Conservation (phyloP, 1,140 invertebrate genomes). For the Nebria ingens region DNA sequence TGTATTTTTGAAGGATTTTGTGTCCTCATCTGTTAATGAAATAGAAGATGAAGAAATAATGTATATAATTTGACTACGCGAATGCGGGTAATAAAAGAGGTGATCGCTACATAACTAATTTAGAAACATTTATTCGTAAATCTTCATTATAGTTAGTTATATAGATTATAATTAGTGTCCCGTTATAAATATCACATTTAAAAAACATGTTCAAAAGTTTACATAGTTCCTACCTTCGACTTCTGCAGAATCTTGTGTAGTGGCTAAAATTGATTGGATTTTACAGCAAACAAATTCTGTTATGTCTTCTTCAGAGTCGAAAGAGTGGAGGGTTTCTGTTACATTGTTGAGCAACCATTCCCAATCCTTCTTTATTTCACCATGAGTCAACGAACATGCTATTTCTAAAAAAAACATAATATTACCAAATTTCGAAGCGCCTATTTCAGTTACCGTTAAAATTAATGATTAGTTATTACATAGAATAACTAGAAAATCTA, state of each 20-base stretch:
- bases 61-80: conserved; percentile 6
- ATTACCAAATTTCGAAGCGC: neutral
- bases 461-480: too few species aligned
- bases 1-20: conserved; percentile 66
- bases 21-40: conserved; percentile 62
- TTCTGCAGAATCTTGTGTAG: conserved; percentile 37
- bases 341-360: conserved; percentile 87
- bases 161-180: too few species aligned
- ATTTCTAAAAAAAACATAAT: conserved; percentile 56
- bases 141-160: too few species aligned
- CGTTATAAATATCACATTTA: too few species aligned
- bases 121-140: too few species aligned
- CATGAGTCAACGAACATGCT: conserved; percentile 71
- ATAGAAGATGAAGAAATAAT: conserved; percentile 2
- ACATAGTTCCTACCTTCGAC: conserved; percentile 22
- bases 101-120: too few species aligned
- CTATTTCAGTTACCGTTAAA: too few species aligned
- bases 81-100: too few species aligned
- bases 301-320: conserved; percentile 89
- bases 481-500: too few species aligned
- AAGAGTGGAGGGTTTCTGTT: conserved; percentile 72
- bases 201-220: neutral
- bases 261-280: conserved; percentile 85
- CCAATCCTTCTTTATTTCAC: conserved; percentile 88
- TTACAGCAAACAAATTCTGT: conserved; percentile 94